Evolutionary conservation across 2,797 vertebrate species (phyloP).

Genomic region (Phataginus tricuspis): DNA sequence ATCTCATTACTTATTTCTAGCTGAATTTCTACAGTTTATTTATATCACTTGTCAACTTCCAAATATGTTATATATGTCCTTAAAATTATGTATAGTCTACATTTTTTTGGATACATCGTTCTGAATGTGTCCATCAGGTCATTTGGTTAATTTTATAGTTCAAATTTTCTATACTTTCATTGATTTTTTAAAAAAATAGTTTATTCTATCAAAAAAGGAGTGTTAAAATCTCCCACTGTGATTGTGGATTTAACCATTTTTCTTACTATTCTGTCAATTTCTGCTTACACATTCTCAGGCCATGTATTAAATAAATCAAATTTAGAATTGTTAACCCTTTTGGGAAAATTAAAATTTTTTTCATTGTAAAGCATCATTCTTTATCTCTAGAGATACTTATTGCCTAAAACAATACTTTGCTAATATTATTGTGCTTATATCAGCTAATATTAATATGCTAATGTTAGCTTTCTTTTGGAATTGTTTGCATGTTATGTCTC

Average conservation of each 20-base stretch:
- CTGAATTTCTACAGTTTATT: slow-evolving; percentile 1
- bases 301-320: neutral
- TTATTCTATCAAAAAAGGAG: neutral
- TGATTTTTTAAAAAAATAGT: neutral
- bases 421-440: neutral
- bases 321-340: neutral
- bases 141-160: neutral
- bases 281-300: neutral
- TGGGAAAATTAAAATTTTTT: neutral
- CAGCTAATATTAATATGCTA: neutral
- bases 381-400: neutral
- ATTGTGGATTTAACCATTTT: neutral
- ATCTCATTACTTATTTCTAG: neutral
- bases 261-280: neutral
- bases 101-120: neutral
- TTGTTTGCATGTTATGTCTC: neutral
- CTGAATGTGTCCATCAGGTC: neutral
- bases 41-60: neutral
- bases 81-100: neutral
- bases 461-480: neutral
- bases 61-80: neutral
- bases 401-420: neutral
- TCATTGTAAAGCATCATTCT: neutral
- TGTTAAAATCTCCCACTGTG: neutral
- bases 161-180: neutral